These are phyloP conservation scores for Romanomermis culicivorax DNA, from an alignment of 2,888 invertebrate species.

Conservation along the genomic window DNA sequence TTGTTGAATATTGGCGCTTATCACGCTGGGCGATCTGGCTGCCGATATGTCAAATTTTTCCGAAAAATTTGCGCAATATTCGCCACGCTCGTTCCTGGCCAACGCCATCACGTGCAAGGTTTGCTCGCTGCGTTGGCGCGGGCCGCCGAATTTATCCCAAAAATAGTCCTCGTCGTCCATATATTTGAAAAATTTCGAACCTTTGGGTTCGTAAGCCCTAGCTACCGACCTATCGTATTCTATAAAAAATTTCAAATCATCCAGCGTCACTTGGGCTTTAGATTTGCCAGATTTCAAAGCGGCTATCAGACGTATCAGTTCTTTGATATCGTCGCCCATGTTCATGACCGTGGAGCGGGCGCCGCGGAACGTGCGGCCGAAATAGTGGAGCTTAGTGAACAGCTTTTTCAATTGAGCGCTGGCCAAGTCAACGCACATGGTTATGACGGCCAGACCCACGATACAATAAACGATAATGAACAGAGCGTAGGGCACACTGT, in stretches of 20 bases:
- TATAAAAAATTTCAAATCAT: constrained; percentile 26
- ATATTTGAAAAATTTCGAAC: constrained; percentile 27
- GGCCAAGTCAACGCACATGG: constrained; percentile 27
- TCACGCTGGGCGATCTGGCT: too few species aligned
- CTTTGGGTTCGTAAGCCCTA: constrained; percentile 26
- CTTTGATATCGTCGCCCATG: constrained; percentile 27
- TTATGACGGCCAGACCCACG: constrained; percentile 28
- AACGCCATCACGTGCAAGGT: neutral
- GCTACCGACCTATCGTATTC: constrained; percentile 26
- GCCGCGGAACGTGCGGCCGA: constrained; percentile 22
- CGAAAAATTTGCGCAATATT: too few species aligned
- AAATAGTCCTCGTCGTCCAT: constrained; percentile 21
- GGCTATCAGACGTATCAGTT: constrained; percentile 28
- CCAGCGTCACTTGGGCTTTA: constrained; percentile 22
- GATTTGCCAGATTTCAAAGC: constrained; percentile 22
- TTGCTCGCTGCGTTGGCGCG: neutral
- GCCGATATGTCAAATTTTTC: too few species aligned
- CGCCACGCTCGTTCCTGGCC: too few species aligned
- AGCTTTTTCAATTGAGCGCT: constrained; percentile 26
- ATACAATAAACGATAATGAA: constrained; percentile 26
- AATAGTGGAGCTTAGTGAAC: constrained; percentile 28
- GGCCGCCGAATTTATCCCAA: neutral
- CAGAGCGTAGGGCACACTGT: constrained; percentile 9
- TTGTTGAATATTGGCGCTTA: too few species aligned
- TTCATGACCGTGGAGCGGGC: constrained; percentile 23